Evolutionary conservation across 2,797 vertebrate species (phyloP).

Genomic region (Cuniculus paca): DNA sequence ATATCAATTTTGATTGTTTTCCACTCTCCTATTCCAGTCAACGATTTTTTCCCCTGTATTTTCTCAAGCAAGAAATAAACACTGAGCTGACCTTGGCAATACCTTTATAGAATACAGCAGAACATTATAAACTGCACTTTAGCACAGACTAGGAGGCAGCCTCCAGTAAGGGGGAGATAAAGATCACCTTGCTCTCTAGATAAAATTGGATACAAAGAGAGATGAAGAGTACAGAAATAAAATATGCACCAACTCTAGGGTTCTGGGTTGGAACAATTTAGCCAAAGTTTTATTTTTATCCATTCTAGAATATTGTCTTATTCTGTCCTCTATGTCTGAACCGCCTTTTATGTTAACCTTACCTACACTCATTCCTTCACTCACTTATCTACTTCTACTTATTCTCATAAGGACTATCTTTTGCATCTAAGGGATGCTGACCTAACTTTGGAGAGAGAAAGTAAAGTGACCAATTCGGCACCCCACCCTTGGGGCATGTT

Average conservation of each 20-base stretch:
- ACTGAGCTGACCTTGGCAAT: slow-evolving; percentile 20
- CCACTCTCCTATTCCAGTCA: not conserved
- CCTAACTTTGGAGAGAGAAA: not conserved
- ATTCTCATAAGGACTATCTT: slow-evolving; percentile 17
- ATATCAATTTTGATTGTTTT: slow-evolving; percentile 14
- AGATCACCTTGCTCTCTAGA: not conserved
- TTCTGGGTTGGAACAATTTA: not conserved
- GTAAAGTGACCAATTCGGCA: not conserved
- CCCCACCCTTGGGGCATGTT: not conserved
- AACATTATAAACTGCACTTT: not conserved
- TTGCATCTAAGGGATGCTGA: not conserved
- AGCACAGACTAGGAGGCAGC: not conserved
- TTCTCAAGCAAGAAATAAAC: slow-evolving; percentile 60
- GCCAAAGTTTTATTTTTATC: slow-evolving; percentile 19
- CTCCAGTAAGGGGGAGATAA: not conserved
- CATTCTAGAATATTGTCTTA: slow-evolving; percentile 20
- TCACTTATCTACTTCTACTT: not conserved
- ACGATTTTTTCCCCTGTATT: not conserved
- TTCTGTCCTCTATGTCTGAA: not conserved
- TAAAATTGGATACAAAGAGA: slow-evolving; percentile 43
- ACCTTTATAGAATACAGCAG: not conserved
- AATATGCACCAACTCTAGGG: not conserved
- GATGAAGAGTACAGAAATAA: not conserved
- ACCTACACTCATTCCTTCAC: not conserved
- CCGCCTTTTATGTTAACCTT: slow-evolving; percentile 27